These are phyloP conservation scores for Apotomis capreana DNA, from an alignment of 2,888 invertebrate genomes.

Conservation along the genomic window DNA sequence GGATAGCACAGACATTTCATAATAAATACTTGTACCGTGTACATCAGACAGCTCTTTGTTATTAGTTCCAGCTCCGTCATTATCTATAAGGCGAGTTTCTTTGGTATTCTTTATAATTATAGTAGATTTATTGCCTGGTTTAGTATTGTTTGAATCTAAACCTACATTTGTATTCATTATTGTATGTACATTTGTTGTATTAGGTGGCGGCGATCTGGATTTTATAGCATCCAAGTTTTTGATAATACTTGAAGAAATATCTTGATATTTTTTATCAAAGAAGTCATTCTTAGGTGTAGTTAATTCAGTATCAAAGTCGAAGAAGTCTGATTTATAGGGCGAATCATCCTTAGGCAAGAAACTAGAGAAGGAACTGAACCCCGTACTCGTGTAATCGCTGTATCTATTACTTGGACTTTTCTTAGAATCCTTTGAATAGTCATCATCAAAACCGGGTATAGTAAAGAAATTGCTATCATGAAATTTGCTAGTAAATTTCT, in stretches of 20 bases:
- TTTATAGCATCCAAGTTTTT: conserved; percentile 75
- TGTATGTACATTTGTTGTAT: conserved; percentile 63
- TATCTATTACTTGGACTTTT: conserved; percentile 64
- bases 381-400: conserved; percentile 62
- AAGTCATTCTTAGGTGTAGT: conserved; percentile 82
- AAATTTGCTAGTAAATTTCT: conserved; percentile 79
- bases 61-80: conserved; percentile 69
- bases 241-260: conserved; percentile 80
- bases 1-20: conserved; percentile 78
- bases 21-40: conserved; percentile 80
- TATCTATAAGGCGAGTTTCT: conserved; percentile 75
- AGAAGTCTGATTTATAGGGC: conserved; percentile 68
- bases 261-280: conserved; percentile 80
- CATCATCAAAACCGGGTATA: conserved; percentile 74
- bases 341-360: conserved; percentile 65
- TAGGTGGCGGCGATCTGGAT: conserved; percentile 60
- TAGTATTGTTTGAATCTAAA: conserved; percentile 74
- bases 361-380: conserved; percentile 65
- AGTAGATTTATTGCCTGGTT: conserved; percentile 76
- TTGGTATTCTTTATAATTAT: conserved; percentile 82
- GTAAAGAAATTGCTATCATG: conserved; percentile 81
- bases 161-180: conserved; percentile 66
- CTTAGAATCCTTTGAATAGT: conserved; percentile 55
- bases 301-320: conserved; percentile 70
- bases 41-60: conserved; percentile 75